Evolutionary conservation across 2,797 vertebrate genomes (phyloP).

Genomic region (Macropus fuliginosus): DNA sequence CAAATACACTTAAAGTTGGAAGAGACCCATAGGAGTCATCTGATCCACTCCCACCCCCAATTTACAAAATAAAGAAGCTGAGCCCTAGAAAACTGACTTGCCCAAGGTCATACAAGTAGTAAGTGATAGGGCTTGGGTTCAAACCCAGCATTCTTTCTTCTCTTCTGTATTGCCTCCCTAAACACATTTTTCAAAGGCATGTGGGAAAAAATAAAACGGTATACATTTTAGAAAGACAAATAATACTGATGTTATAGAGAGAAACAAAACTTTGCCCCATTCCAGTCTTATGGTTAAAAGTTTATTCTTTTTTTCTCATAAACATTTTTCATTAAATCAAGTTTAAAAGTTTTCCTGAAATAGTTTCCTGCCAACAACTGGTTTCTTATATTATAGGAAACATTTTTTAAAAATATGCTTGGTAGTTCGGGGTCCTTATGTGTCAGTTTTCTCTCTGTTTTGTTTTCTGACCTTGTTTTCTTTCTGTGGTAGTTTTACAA

Average conservation of each 20-base stretch:
- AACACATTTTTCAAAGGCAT: background rate
- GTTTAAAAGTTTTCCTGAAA: background rate
- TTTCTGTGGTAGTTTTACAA: background rate
- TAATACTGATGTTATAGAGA: background rate
- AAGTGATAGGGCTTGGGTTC: background rate
- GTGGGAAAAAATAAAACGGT: background rate
- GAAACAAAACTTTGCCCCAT: background rate
- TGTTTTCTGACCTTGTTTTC: conserved; percentile 24
- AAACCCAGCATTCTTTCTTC: background rate
- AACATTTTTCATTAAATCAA: background rate
- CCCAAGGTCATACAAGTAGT: background rate
- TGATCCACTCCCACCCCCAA: background rate
- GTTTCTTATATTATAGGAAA: conserved; percentile 6
- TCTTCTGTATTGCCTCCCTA: background rate
- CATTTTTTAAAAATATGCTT: conserved; percentile 42
- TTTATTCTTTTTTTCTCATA: conserved; percentile 21
- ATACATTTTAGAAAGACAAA: background rate
- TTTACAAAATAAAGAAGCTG: background rate
- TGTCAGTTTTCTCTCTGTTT: conserved; percentile 40
- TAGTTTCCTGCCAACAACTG: background rate
- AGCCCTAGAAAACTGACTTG: background rate
- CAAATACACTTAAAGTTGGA: background rate
- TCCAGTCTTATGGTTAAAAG: background rate
- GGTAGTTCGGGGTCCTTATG: background rate
- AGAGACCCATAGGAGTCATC: background rate